phyloP scores from a whole-genome alignment of 2,888 invertebrate species.

The Campopleginae sp. region DNA sequence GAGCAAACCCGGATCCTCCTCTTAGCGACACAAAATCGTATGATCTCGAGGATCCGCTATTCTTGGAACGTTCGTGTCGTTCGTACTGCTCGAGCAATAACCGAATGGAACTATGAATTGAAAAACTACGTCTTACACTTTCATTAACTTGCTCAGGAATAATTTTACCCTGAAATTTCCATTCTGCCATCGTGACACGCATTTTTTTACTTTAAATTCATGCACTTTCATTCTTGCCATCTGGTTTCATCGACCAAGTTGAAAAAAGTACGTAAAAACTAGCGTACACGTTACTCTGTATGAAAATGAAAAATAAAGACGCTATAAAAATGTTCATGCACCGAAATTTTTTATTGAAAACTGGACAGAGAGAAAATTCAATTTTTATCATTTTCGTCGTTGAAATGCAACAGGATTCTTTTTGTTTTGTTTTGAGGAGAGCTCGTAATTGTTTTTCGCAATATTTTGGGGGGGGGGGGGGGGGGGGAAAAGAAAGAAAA shows the following conservation, averaged over 20 bases:
- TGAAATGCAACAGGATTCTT: no score
- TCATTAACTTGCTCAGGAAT: conserved; percentile 1
- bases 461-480: no score
- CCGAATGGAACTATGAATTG: background rate
- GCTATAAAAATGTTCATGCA: background rate
- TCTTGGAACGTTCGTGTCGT: background rate
- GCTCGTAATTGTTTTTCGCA: no score
- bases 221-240: background rate
- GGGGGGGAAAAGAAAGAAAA: no score
- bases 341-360: background rate
- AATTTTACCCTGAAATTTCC: background rate
- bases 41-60: background rate
- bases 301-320: background rate
- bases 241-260: background rate
- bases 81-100: conserved; percentile 8
- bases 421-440: background rate
- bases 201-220: background rate
- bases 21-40: conserved; percentile 19
- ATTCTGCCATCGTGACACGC: background rate
- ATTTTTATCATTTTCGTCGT: no score
- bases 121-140: conserved; percentile 10
- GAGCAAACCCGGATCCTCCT: conserved; percentile 3
- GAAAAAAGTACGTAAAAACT: background rate
- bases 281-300: background rate
- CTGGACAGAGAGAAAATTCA: background rate